Conservation (phyloP, 2,797 vertebrate species). For the Hypotaenidia okinawae region DNA sequence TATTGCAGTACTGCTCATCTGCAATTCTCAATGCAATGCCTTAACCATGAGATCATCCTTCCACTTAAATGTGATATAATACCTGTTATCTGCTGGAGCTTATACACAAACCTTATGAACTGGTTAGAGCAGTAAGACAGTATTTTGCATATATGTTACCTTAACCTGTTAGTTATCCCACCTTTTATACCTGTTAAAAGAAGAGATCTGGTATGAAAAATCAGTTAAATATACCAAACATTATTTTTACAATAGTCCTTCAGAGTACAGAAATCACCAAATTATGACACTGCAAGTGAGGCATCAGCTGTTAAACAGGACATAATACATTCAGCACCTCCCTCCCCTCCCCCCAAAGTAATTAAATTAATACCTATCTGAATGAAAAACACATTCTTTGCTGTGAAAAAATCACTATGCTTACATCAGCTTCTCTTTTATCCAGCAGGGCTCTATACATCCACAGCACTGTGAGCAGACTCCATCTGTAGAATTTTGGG, state of each 20-base stretch:
- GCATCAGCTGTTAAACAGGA: not conserved
- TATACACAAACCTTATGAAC: not conserved
- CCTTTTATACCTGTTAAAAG: not conserved
- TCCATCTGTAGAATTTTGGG: not conserved
- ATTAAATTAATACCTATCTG: not conserved
- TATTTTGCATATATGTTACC: not conserved
- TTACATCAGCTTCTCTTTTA: not conserved
- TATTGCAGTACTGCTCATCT: slow-evolving; percentile 17
- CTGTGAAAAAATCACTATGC: not conserved
- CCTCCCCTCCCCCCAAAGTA: not conserved
- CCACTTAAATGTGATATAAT: not conserved
- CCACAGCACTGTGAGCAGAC: not conserved
- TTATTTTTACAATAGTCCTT: not conserved
- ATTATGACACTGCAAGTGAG: not conserved
- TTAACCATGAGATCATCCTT: not conserved
- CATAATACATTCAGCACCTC: not conserved
- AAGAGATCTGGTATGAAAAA: not conserved
- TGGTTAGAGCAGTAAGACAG: not conserved
- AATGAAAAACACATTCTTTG: not conserved
- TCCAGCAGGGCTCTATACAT: not conserved
- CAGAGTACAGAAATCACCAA: not conserved
- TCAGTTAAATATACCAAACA: not conserved
- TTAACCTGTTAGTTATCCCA: not conserved
- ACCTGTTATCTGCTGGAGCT: not conserved
- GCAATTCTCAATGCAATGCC: slow-evolving; percentile 3